Evolutionary conservation across 2,888 invertebrate species (phyloP).

Genomic region (Eristalinus sepulchralis): DNA sequence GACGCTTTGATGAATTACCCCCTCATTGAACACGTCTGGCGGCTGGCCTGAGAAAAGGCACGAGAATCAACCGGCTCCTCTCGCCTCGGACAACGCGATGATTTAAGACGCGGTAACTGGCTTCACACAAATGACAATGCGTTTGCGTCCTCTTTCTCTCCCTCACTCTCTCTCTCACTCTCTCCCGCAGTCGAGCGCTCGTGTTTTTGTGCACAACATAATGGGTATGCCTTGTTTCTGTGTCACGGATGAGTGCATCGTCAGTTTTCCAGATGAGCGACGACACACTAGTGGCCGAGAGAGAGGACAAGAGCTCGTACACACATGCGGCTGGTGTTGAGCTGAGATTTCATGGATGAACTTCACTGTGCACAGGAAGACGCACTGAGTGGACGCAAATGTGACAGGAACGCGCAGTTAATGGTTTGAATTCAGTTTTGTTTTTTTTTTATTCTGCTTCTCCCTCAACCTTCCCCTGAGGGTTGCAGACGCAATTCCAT

Average conservation of each 20-base stretch:
- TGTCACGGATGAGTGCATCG: slow-evolving; percentile 58
- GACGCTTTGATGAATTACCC: slow-evolving; percentile 68
- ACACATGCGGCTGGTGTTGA: slow-evolving; percentile 24
- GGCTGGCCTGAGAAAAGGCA: slow-evolving; percentile 40
- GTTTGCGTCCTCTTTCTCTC: slow-evolving; percentile 17
- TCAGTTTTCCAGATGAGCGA: slow-evolving; percentile 69
- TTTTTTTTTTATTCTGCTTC: background rate
- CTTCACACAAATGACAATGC: slow-evolving; percentile 67
- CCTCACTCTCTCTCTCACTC: background rate
- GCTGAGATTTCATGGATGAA: slow-evolving; percentile 61
- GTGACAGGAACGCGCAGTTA: slow-evolving; percentile 59
- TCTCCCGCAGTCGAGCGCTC: background rate
- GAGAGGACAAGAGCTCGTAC: background rate
- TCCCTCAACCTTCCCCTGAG: background rate
- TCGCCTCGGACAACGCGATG: slow-evolving; percentile 55
- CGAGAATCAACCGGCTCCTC: slow-evolving; percentile 15
- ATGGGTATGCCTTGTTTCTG: slow-evolving; percentile 59
- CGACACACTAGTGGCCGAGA: slow-evolving; percentile 36
- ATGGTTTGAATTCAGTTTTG: slow-evolving; percentile 32
- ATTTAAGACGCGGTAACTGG: slow-evolving; percentile 69
- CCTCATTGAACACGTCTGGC: slow-evolving; percentile 64
- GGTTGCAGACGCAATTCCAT: slow-evolving; percentile 43
- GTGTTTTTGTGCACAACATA: slow-evolving; percentile 29
- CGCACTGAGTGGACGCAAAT: slow-evolving; percentile 57
- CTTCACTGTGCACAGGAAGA: slow-evolving; percentile 34